Evolutionary conservation across 1,140 invertebrate species (phyloP).

Genomic region (Drosophila athabasca): DNA sequence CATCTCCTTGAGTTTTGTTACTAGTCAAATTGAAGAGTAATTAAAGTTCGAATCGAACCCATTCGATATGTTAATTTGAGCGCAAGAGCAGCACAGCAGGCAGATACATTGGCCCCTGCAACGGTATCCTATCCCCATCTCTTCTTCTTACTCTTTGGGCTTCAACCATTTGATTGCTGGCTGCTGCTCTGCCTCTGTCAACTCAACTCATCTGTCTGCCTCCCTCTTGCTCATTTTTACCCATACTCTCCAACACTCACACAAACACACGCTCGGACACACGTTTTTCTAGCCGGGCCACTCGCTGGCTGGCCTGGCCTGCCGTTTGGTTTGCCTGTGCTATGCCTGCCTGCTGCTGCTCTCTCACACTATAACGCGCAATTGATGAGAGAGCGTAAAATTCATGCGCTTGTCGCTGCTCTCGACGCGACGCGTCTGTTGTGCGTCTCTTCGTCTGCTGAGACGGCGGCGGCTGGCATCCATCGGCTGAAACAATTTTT

Average conservation of each 20-base stretch:
- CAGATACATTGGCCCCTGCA: conserved; percentile 56
- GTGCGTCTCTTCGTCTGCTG: conserved; percentile 65
- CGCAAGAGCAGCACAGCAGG: conserved; percentile 6
- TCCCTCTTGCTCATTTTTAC: conserved; percentile 30
- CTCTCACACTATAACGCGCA: conserved; percentile 62
- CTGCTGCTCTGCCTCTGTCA: conserved; percentile 47
- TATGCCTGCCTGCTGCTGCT: conserved; percentile 10
- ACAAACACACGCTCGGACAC: conserved; percentile 39
- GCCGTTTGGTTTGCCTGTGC: conserved; percentile 2
- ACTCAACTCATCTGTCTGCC: conserved; percentile 60
- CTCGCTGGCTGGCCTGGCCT: conserved; percentile 24
- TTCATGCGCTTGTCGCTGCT: conserved; percentile 69
- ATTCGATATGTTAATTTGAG: conserved; percentile 1
- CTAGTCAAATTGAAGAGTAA: neutral
- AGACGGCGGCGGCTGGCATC: conserved; percentile 17
- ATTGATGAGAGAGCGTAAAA: conserved; percentile 78
- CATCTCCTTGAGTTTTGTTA: too few species aligned
- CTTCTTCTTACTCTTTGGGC: conserved; percentile 25
- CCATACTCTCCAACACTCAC: conserved; percentile 11
- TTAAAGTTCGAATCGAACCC: conserved; percentile 1
- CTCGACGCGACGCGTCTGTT: conserved; percentile 59
- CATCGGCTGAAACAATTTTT: conserved; percentile 70
- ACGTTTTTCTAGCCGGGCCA: conserved; percentile 59
- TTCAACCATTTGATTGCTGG: conserved; percentile 39
- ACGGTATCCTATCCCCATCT: conserved; percentile 54